Evolutionary conservation across 2,888 invertebrate species (phyloP).

Genomic region (Melieria picta): DNA sequence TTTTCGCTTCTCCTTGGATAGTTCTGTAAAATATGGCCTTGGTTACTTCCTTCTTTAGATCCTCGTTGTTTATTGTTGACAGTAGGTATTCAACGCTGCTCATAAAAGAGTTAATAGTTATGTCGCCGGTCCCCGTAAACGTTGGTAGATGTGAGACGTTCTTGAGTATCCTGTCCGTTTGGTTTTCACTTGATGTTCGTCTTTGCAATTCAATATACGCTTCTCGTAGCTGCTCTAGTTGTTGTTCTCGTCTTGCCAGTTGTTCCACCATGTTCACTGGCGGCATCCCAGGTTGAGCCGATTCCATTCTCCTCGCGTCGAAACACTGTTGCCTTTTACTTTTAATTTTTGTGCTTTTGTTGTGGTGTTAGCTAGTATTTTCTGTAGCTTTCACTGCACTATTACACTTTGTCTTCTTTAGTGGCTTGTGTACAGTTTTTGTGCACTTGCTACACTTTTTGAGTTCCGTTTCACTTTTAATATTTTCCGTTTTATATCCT

Average conservation of each 20-base stretch:
- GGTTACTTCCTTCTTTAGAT: conserved; percentile 4
- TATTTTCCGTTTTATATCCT: no score
- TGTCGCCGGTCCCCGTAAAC: not conserved
- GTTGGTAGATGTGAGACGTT: conserved; percentile 2
- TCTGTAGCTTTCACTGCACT: no score
- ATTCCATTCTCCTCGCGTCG: no score
- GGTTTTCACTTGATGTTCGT: not conserved
- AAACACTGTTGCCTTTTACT: no score
- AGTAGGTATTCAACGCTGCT: conserved; percentile 28
- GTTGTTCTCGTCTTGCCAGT: not conserved
- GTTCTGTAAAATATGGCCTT: conserved; percentile 9
- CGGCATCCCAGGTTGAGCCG: no score
- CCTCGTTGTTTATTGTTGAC: conserved; percentile 9
- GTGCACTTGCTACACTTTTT: no score
- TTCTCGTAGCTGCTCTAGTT: not conserved
- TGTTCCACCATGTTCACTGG: not conserved
- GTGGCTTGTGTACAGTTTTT: no score
- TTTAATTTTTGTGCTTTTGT: no score
- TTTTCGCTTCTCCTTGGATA: conserved; percentile 29
- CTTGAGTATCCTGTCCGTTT: not conserved
- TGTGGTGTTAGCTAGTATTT: no score
- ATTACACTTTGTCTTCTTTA: no score
- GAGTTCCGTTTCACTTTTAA: no score
- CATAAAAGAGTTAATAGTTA: conserved; percentile 17
- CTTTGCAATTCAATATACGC: not conserved